Percentiles rank a stretch among this genome's conserved stretches.
phyloP scores from a whole-genome alignment of 2,797 vertebrate species.

The Pygocentrus nattereri region DNA sequence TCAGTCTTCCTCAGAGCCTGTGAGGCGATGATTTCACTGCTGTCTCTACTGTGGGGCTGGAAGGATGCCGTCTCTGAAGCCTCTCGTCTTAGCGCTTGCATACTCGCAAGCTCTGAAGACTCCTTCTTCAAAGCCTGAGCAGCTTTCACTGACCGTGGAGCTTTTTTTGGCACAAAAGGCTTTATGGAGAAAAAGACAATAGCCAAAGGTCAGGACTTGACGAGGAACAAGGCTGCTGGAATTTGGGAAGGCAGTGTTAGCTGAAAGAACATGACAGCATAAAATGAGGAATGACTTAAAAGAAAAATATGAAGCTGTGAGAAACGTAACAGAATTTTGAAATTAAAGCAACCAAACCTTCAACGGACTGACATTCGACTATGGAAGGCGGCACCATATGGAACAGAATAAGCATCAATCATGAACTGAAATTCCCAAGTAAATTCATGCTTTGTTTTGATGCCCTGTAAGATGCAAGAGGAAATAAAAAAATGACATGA shows the following conservation, averaged over 20 bases:
- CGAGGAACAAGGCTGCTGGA: slow-evolving; percentile 1
- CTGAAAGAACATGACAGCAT: slow-evolving; percentile 20
- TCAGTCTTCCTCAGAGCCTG: slow-evolving; percentile 83
- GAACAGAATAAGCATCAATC: slow-evolving; percentile 64
- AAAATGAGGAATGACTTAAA: slow-evolving; percentile 48
- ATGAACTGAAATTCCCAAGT: slow-evolving; percentile 61
- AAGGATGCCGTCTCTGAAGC: slow-evolving; percentile 45
- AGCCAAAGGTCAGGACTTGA: slow-evolving; percentile 36
- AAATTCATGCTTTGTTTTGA: slow-evolving; percentile 60
- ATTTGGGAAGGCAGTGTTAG: slow-evolving; percentile 20
- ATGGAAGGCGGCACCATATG: slow-evolving; percentile 60
- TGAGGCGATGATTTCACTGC: slow-evolving; percentile 66
- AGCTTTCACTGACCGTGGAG: slow-evolving; percentile 73
- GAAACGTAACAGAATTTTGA: slow-evolving; percentile 48
- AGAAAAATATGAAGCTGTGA: slow-evolving; percentile 54
- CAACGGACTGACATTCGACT: slow-evolving; percentile 55
- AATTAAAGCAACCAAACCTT: slow-evolving; percentile 62
- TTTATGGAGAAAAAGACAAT: slow-evolving; percentile 55
- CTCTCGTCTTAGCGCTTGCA: slow-evolving; percentile 71
- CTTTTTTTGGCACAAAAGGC: slow-evolving; percentile 82
- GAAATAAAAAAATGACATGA: slow-evolving; percentile 61
- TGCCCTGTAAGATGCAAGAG: slow-evolving; percentile 54
- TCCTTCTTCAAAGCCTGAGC: slow-evolving; percentile 79
- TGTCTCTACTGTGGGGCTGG: slow-evolving; percentile 57
- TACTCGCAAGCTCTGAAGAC: slow-evolving; percentile 62